Percentiles rank a stretch among this genome's conserved stretches.
These are phyloP conservation scores for Diploscapter pachys DNA, from an alignment of 1,140 invertebrate genomes.

Conservation along the genomic window DNA sequence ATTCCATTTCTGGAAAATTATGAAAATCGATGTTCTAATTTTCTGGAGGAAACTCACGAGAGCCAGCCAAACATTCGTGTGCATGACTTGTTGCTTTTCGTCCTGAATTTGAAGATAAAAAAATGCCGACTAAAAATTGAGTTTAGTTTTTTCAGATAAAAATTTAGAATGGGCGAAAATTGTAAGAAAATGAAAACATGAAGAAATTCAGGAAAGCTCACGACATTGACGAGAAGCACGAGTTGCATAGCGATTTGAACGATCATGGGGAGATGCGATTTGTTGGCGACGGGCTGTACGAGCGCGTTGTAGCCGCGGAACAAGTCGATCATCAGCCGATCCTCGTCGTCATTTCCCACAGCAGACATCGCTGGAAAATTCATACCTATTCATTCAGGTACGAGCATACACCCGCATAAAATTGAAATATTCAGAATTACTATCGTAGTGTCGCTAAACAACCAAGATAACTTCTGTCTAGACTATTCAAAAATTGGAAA, in stretches of 20 bases:
- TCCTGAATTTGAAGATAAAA: constrained; percentile 12
- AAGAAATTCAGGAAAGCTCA: constrained; percentile 8
- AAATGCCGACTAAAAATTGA: background rate
- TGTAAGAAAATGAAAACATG: background rate
- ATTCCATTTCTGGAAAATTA: constrained; percentile 73
- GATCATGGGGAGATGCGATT: constrained; percentile 30
- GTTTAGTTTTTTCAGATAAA: too few relatives aligned
- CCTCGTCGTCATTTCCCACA: constrained; percentile 23
- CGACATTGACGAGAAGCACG: constrained; percentile 34
- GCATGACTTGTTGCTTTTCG: constrained; percentile 35
- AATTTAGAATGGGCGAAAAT: too few relatives aligned
- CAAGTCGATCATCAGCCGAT: constrained; percentile 32
- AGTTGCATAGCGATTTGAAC: constrained; percentile 36
- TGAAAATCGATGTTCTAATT: too few relatives aligned
- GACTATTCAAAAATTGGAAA: too few relatives aligned
- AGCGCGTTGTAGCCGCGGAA: constrained; percentile 37
- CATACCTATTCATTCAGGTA: too few relatives aligned
- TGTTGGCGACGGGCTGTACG: constrained; percentile 32
- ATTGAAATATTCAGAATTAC: too few relatives aligned
- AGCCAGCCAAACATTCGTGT: constrained; percentile 34
- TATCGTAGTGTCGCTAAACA: too few relatives aligned
- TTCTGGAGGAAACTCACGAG: background rate
- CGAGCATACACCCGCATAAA: too few relatives aligned
- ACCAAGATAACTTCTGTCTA: too few relatives aligned
- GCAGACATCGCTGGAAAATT: constrained; percentile 4